A percentile compares a stretch with the other conserved stretches of the same genome.
These are phyloP conservation scores for Phengaris alcon DNA, from an alignment of 2,888 invertebrate species.

Conservation along the genomic window DNA sequence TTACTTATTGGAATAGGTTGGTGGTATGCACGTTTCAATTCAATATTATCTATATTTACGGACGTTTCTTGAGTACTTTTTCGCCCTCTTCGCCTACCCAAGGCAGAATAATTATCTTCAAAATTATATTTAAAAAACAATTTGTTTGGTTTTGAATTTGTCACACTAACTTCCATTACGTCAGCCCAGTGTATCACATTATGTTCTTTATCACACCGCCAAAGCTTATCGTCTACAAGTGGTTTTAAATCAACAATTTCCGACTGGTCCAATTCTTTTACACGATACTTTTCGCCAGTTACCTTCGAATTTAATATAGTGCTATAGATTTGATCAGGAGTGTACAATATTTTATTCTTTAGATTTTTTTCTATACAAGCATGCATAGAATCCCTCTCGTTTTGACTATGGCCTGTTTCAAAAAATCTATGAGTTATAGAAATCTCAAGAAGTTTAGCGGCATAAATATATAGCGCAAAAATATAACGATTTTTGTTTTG, in stretches of 20 bases:
- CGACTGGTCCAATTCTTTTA: neutral
- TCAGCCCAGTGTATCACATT: neutral
- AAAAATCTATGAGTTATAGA: conserved; percentile 19
- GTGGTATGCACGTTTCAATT: conserved; percentile 11
- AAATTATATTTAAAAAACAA: conserved; percentile 21
- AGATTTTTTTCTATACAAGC: neutral
- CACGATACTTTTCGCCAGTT: neutral
- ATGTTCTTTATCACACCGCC: conserved; percentile 4
- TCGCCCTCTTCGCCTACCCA: neutral
- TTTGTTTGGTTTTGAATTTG: conserved; percentile 1
- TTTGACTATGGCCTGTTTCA: conserved; percentile 21
- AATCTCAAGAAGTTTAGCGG: neutral
- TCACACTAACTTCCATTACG: conserved; percentile 13
- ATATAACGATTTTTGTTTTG: no score
- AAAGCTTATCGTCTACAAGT: conserved; percentile 10
- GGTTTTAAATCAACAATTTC: conserved; percentile 1
- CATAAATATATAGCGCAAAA: conserved; percentile 1
- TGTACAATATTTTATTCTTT: conserved; percentile 8
- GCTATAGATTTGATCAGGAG: conserved; percentile 16
- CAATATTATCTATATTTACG: neutral
- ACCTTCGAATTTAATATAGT: conserved; percentile 11
- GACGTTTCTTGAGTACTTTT: conserved; percentile 5
- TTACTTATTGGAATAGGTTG: conserved; percentile 21
- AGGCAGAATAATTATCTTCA: conserved; percentile 16
- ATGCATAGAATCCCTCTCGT: conserved; percentile 17